A percentile compares a stretch with the other conserved stretches of the same genome.
phyloP scores from a whole-genome alignment of 23 tunicate species.

The Clavelina lepadiformis region DNA sequence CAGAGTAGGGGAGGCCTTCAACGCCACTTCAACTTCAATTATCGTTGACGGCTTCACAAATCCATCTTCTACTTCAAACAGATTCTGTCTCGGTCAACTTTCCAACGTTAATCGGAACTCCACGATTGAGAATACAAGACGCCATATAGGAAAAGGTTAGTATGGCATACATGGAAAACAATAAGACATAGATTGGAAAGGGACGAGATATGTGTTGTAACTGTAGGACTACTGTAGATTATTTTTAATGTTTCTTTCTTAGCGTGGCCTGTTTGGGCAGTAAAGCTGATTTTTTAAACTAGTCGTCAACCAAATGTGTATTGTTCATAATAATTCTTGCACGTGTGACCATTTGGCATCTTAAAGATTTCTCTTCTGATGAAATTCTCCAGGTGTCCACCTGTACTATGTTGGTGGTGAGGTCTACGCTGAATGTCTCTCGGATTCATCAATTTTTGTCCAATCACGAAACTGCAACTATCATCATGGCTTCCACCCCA shows the following conservation, averaged over 20 bases:
- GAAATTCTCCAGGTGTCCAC: constrained; percentile 92
- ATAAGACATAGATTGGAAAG: too few species aligned
- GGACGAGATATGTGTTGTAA: too few species aligned
- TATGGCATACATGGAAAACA: neutral
- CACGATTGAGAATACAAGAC: constrained; percentile 92
- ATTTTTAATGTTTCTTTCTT: too few species aligned
- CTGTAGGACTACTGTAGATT: too few species aligned
- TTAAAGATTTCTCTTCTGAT: neutral
- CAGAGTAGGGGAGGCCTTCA: constrained; percentile 93
- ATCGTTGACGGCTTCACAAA: constrained; percentile 99
- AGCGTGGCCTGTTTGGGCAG: too few species aligned
- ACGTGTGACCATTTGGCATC: too few species aligned
- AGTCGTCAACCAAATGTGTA: too few species aligned
- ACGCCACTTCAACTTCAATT: constrained; percentile 59
- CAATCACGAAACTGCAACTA: constrained; percentile 97
- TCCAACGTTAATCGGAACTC: constrained; percentile 98
- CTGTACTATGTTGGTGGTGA: constrained; percentile 97
- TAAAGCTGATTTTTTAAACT: too few species aligned
- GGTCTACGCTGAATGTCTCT: constrained; percentile 98
- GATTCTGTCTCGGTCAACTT: constrained; percentile 90
- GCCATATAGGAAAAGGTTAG: constrained; percentile 90
- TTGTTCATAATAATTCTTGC: too few species aligned
- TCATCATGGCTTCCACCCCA: constrained; percentile 95
- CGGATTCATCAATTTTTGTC: constrained; percentile 97
- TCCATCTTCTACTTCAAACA: constrained; percentile 80